Base-by-base conservation (phyloP, 2,888 invertebrate genomes). In the Erebia aethiops region DNA sequence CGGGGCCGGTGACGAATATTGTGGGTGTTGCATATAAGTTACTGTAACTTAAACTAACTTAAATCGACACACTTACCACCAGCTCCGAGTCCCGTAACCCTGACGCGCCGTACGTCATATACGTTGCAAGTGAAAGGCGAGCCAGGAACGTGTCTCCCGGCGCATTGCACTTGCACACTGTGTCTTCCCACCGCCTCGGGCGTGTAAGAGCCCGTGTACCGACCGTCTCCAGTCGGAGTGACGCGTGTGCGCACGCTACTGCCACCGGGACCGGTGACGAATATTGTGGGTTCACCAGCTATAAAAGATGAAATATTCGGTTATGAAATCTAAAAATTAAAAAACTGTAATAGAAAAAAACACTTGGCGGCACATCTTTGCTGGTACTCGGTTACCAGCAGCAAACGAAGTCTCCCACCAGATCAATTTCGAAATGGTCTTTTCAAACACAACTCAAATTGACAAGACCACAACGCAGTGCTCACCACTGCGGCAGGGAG, bases 61-160 rank as follows among this genome's bases (percentile, higher is more conserved):
- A 16, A 52, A 10, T 3, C 0, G 54, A 57, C 54, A 8, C 8
- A 65, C 71, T 75, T 70, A 92, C 93, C 93, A 80, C 93, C 93
- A 73, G 93, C 88, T 0, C 94, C 94, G 46, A 96, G 82, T 1
- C 96, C 96, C 18, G 95, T 95, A 41, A 96, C 96, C 49, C 95
- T 90, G 14, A 97, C 97, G 75, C 97, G 95, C 1, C 96, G 95
- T 0, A 98, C 98, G 84, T 99, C 98, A 80, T 98, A 99, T 52
- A 98, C 98, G 85, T 98, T 98, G 87, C 98, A 98, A 21, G 97
- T 97, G 87, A 98, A 98, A 0, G 99, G 99, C 21, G 98, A 98
- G 1, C 98, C 98, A 72, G 96, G 96, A 3, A 98, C 96, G 67
- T 97, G 96, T 76, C 98, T 96, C 49, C 96, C 97, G 69, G 97